These are phyloP conservation scores for Alviniconcha strummeri DNA, from an alignment of 2,888 invertebrate genomes.

Conservation along the genomic window DNA sequence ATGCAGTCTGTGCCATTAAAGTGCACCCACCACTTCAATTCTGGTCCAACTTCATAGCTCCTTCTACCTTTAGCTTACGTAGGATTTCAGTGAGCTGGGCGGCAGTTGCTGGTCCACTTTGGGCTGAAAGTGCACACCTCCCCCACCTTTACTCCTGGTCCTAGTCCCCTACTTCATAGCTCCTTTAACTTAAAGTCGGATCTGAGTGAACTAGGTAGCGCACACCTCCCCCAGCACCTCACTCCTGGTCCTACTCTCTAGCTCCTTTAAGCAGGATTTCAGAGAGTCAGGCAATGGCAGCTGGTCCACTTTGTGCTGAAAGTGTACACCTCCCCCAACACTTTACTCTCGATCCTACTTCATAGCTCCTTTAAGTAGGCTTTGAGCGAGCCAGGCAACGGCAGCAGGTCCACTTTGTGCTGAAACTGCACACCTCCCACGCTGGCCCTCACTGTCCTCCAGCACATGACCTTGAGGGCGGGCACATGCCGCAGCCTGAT, in stretches of 20 bases:
- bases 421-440: conserved; percentile 7
- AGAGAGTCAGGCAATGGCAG: no score
- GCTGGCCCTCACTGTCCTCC: not conserved
- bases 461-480: conserved; percentile 1
- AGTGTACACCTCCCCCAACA: not conserved
- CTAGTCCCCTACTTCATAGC: no score
- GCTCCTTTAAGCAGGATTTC: no score
- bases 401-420: conserved; percentile 5
- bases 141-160: no score
- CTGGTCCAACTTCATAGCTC: no score
- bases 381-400: conserved; percentile 16
- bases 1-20: not conserved
- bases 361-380: not conserved
- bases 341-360: not conserved
- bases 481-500: conserved; percentile 16
- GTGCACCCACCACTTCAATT: not conserved
- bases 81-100: no score
- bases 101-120: not conserved
- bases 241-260: not conserved
- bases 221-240: not conserved
- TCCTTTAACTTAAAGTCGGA: not conserved
- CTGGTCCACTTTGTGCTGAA: not conserved
- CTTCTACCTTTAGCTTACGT: no score
- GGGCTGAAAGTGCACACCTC: not conserved
- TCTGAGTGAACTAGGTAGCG: no score